Evolutionary conservation across 2,888 invertebrate species (phyloP), one percentile per base, ranked within the genome.

Genomic region (Vesta saturnalis): DNA sequence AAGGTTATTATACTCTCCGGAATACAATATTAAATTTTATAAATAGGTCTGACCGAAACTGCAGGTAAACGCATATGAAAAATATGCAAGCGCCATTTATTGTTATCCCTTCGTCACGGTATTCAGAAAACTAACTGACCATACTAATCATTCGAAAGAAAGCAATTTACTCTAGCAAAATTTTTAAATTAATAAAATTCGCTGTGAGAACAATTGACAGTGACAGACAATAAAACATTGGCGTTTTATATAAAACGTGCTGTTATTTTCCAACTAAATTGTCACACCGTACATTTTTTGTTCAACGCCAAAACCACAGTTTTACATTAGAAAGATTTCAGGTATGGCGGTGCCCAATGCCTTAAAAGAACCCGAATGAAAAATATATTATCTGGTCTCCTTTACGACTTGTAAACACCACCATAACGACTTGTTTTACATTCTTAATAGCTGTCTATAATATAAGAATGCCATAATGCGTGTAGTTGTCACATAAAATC

Each of bases 391-490:
- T 75, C 74, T 76, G 73, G 73, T 68, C 70, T 75, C 71, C 74
- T 77, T 77, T 77, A 77, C 76, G 76, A 74, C 76, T 77, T 76
- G 77, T 77, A 77, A 77, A 77, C 76, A 76, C 73, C 75, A 72
- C 63, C 69, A 73, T 76, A 77, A 77, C 73, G 74, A 76, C 77
- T 75, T 76, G 76, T 77, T 76, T 75, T 74, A 73, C 74, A 75
- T 74, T 74, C 73, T 67, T 75, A 75, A 75, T 74, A 71, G 73
- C 72, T 73, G 71, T 69, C 72, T 69, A 72, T 69, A 71, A 70
- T 71, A 71, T 67, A 72, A 72, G 73, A 74, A 72, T 71, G 72
- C 67, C 71, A 67, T 65, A 71, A 72, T 72, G 72, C 67, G 63
- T 65, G 69, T 64, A 67, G 64, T 60, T 73, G 74, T 74, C 73